Base-by-base conservation (phyloP, 2,888 invertebrate genomes). In the Polyommatus iphigenia region DNA sequence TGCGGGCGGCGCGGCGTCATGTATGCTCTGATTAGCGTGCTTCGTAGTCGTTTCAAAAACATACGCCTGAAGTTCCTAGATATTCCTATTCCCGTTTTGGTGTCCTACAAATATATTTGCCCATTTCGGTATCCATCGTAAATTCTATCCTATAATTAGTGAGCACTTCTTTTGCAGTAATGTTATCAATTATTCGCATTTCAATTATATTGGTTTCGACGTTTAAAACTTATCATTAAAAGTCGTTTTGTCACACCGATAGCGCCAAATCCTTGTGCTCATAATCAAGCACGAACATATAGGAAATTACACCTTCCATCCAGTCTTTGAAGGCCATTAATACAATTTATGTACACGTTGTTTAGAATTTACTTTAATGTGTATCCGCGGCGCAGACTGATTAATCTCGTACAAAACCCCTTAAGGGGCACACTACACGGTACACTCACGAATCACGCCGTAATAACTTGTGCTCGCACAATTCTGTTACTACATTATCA, bases 361-460 rank as follows among this genome's bases (percentile, higher is more conserved):
- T 89, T 89, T 88, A 88, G 88, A 90, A 90, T 90, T 90, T 90
- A 90, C 90, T 90, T 89, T 90, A 91, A 89, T 90, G 90, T 86
- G 87, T 87, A 87, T 87, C 87, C 86, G 82, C 86, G 84, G 86
- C 86, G 86, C 86, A 82, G 83, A 82, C 88, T 87, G 89, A 92
- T 92, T 92, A 91, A 92, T 92, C 88, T 89, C 81, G 57, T 77
- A 76, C 80, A 78, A 71, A 83, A 82, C 81, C 82, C 77, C 77
- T 76, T 77, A 80, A 77, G 79, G 81, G 79, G 80, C 67, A 76
- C 46, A 73, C 41, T 73, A 73, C 73, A 41, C 41, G n/a, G 54
- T 50, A 41, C 78, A 78, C 78, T 72, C 50, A 67, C 78, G 41
- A 54, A 67, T 57, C 36, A 73, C 76, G 75, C 57, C 62, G 73